phyloP scores from a whole-genome alignment of 2,113 vertebrate species.

The Sakesphorus luctuosus region DNA sequence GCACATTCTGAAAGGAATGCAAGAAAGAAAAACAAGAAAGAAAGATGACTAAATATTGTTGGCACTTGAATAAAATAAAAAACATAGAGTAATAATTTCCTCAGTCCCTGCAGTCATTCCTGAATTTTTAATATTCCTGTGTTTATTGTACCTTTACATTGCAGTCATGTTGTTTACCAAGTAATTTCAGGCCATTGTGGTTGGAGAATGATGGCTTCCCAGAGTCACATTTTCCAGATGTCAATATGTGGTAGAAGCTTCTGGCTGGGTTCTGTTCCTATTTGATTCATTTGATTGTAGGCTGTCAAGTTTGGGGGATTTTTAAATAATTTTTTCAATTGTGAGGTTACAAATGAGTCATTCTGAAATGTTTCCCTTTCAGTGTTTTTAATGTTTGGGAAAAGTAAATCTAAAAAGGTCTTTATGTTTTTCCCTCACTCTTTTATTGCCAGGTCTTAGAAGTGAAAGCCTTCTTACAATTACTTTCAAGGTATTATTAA shows the following conservation, averaged over 20 bases:
- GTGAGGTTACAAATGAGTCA: slow-evolving; percentile 31
- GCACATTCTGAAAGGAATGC: not conserved
- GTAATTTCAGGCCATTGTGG: slow-evolving; percentile 37
- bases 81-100: not conserved
- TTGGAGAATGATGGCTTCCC: slow-evolving; percentile 52
- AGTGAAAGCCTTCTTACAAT: slow-evolving; percentile 3
- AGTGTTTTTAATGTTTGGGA: slow-evolving; percentile 8
- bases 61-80: slow-evolving; percentile 45
- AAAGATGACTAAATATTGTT: slow-evolving; percentile 56
- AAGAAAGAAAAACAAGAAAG: not conserved
- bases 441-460: slow-evolving; percentile 5
- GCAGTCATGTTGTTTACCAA: slow-evolving; percentile 59
- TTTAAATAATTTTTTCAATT: slow-evolving; percentile 53
- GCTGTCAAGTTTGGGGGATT: slow-evolving; percentile 33
- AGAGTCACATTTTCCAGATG: slow-evolving; percentile 38
- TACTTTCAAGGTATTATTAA: slow-evolving; percentile 22
- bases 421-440: not conserved
- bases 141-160: slow-evolving; percentile 52
- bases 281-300: slow-evolving; percentile 65
- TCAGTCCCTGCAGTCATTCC: slow-evolving; percentile 37
- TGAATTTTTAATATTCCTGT: slow-evolving; percentile 63
- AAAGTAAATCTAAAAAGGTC: slow-evolving; percentile 16
- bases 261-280: slow-evolving; percentile 30
- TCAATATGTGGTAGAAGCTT: slow-evolving; percentile 18
- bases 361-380: slow-evolving; percentile 33